phyloP scores from a whole-genome alignment of 92 coral and sea anemone species.

The Plumapathes pennacea region DNA sequence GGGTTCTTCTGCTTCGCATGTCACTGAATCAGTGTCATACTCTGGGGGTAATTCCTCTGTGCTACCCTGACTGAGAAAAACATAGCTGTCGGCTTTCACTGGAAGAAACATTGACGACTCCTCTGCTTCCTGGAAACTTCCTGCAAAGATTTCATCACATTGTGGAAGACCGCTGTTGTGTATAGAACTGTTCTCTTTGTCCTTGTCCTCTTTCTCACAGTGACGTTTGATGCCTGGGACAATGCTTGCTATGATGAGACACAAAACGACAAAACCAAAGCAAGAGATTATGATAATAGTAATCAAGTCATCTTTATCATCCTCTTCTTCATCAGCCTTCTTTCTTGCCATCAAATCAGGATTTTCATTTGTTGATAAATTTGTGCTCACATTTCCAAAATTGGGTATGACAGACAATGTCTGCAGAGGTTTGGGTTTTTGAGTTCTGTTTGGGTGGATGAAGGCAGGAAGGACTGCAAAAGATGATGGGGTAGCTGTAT shows the following conservation, averaged over 20 bases:
- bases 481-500: too few relatives aligned
- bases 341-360: too few relatives aligned
- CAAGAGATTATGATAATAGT: constrained; percentile 69
- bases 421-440: too few relatives aligned
- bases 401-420: neutral
- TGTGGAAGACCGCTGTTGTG: too few relatives aligned
- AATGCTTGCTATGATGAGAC: constrained; percentile 70
- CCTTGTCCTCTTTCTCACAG: constrained; percentile 46
- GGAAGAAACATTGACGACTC: neutral
- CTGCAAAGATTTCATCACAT: constrained; percentile 3
- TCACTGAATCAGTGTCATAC: neutral
- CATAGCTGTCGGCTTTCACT: neutral
- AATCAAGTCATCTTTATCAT: constrained; percentile 59
- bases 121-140: constrained; percentile 6
- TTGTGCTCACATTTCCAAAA: constrained; percentile 2
- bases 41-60: constrained; percentile 1
- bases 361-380: too few relatives aligned
- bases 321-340: constrained; percentile 15
- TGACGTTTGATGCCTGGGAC: constrained; percentile 64
- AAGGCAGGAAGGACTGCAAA: too few relatives aligned
- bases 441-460: too few relatives aligned
- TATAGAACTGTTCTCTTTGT: constrained; percentile 31
- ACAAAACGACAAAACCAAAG: constrained; percentile 64
- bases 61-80: neutral
- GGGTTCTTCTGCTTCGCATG: neutral